Percentiles rank a stretch among this genome's conserved stretches.
These are phyloP conservation scores for Benthosema pterotum DNA, from an alignment of 2,797 vertebrate genomes.

Conservation along the genomic window DNA sequence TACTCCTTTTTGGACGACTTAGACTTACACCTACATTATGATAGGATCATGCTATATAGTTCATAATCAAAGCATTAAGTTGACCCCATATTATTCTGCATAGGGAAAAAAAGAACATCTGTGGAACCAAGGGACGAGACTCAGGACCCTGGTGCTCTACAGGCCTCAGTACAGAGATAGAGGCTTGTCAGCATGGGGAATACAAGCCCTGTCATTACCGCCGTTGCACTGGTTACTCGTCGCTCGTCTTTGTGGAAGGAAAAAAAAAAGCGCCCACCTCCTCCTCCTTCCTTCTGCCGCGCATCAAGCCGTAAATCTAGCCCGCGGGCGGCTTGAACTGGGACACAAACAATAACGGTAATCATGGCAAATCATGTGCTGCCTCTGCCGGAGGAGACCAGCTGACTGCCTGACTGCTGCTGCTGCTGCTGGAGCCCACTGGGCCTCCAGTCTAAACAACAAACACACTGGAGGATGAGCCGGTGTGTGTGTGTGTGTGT, in stretches of 20 bases:
- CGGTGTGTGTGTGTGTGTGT: constrained; percentile 8
- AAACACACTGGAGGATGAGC: constrained; percentile 24
- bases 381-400: constrained; percentile 70
- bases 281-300: constrained; percentile 17
- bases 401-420: constrained; percentile 74
- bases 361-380: constrained; percentile 80
- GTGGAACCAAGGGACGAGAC: no score
- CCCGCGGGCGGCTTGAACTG: constrained; percentile 69
- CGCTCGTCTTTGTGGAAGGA: constrained; percentile 17
- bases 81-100: no score
- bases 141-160: no score
- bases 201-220: not conserved
- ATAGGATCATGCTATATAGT: no score
- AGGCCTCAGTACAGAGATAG: not conserved
- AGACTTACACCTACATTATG: no score
- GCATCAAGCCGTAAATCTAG: constrained; percentile 51
- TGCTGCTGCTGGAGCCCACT: constrained; percentile 47
- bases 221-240: constrained; percentile 2
- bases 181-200: constrained; percentile 8
- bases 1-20: no score
- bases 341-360: constrained; percentile 79
- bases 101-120: no score
- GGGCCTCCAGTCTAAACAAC: constrained; percentile 46
- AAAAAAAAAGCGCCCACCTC: not conserved
- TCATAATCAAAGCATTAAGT: no score